Evolutionary conservation across 2,797 vertebrate species (phyloP).

Genomic region (Enteromius viviparus): DNA sequence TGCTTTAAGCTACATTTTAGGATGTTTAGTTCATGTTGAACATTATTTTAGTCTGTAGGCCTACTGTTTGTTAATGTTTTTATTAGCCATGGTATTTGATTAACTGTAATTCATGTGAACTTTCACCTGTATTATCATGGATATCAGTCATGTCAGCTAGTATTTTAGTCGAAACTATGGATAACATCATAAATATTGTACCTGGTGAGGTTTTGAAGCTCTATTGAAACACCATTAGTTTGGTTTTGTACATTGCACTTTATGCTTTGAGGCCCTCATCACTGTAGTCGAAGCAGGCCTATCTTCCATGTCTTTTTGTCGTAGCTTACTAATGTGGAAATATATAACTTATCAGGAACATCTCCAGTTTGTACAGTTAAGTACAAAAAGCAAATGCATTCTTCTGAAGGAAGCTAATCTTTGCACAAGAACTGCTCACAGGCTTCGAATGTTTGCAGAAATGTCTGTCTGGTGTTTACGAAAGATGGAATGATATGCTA

Average conservation of each 20-base stretch:
- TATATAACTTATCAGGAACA: neutral
- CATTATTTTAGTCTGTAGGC: neutral
- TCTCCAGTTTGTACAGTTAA: neutral
- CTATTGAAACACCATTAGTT: too few species aligned
- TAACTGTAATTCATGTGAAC: neutral
- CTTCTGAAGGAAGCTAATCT: neutral
- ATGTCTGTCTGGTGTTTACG: neutral
- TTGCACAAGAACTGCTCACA: neutral
- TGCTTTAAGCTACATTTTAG: neutral
- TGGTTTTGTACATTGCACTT: conserved; percentile 15
- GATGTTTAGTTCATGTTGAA: neutral
- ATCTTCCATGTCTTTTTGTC: neutral
- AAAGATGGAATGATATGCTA: neutral
- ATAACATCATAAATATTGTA: neutral
- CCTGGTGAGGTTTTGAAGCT: neutral
- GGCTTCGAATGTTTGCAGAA: neutral
- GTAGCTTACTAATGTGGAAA: neutral
- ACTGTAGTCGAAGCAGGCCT: neutral
- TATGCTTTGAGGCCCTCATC: neutral
- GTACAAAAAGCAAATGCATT: conserved; percentile 4
- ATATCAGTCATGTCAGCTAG: neutral
- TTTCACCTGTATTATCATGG: neutral
- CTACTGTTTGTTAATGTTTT: neutral
- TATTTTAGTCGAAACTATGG: neutral
- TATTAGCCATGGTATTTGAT: neutral